Percentiles rank a stretch among this genome's conserved stretches.
phyloP scores from a whole-genome alignment of 2,797 vertebrate genomes.

The Cuculus canorus region DNA sequence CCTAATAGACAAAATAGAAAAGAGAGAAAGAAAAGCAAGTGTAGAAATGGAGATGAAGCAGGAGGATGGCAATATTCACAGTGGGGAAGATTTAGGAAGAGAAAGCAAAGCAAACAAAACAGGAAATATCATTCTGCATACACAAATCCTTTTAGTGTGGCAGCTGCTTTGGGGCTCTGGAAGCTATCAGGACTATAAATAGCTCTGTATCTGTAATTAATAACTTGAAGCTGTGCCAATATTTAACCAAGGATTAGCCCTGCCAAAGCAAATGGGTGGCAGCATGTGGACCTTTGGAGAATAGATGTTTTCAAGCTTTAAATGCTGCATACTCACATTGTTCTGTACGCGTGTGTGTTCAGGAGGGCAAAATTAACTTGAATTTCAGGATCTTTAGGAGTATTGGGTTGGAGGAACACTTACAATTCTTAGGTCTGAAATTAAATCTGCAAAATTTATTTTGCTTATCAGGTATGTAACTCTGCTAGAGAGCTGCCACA shows the following conservation, averaged over 20 bases:
- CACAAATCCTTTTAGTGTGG: neutral
- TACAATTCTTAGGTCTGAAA: neutral
- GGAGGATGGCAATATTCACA: neutral
- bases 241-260: neutral
- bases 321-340: rapidly evolving
- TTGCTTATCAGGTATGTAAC: neutral
- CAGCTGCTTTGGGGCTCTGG: neutral
- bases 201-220: neutral
- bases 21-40: neutral
- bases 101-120: neutral
- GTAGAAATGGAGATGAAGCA: neutral
- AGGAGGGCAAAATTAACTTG: neutral
- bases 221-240: neutral
- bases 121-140: neutral
- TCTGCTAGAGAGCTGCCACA: neutral
- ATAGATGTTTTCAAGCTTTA: neutral
- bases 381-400: neutral
- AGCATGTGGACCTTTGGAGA: neutral
- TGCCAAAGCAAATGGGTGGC: neutral
- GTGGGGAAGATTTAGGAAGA: neutral
- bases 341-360: neutral
- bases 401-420: neutral
- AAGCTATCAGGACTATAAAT: neutral
- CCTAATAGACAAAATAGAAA: neutral
- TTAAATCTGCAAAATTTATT: neutral